Base-by-base conservation (phyloP, 2,113 vertebrate species). In the Lasiurus borealis region DNA sequence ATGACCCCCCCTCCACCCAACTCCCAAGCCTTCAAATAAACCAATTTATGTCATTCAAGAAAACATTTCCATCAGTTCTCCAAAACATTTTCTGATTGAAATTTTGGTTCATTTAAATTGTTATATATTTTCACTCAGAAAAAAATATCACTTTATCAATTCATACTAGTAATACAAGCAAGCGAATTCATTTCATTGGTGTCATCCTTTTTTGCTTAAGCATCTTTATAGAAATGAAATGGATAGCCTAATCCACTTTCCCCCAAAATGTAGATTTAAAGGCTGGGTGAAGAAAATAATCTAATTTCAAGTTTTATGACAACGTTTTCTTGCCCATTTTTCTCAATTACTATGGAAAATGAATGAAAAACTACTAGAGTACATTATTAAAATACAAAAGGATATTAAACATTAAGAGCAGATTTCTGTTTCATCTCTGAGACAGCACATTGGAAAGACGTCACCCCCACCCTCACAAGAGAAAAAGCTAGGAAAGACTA, bases 291-390 rank as follows among this genome's bases (percentile, higher is more conserved):
- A 88, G 40, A 84, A 91, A 87, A 54, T 76, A 15, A 71, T 76
- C 25, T 83, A 59, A 88, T 83, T 88, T 88, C 64, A 71, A 77
- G 34, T 29, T 88, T 83, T 62, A 94, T 54, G 14, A 36, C 14
- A 66, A 59, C 4, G 1, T 71, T 88, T 86, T 83, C 46, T 18
- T 36, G 69, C 36, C 83, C 69, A 78, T 71, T 91, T 66, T 90
- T 91, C 83, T 91, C 69, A 86, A 64, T 72, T 87, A 64, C 64
- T 64, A 54, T 23, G 44, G 29, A 71, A 14, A 87, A 8, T 64
- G 44, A 90, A 31, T 59, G 48, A 76, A 86, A 76, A 76, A n/a
- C 68, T 76, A 8, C 36, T 34, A 75, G 48, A 31, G 19, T 6
- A 62, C 81, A 62, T 21, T 59, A 59, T 66, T 86, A 86, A 90